Evolutionary conservation across 2,113 vertebrate species (phyloP), one percentile per base, ranked within the genome.

Genomic region (Calidris pygmaea): DNA sequence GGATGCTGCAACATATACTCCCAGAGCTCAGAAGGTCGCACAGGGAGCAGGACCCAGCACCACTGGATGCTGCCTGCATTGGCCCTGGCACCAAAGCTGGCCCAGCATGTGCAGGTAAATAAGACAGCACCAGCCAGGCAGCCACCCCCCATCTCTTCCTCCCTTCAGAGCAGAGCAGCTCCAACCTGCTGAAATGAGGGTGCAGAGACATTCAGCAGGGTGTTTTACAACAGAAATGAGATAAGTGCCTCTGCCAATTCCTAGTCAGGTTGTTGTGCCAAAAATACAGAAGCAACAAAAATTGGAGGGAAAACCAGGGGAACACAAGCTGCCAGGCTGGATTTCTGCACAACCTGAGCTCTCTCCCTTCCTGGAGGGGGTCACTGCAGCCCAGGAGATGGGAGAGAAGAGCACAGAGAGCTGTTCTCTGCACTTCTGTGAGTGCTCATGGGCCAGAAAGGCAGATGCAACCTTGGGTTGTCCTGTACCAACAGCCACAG

Each of bases 31-130:
- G 29, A 3, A 7, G 3, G 39, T 12, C 2, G 1, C 45, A 65
- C 12, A 32, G 39, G 24, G 19, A 70, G 26, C 10, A 10, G 48
- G 59, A 81, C 21, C 12, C 55, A 71, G 50, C 18, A 3, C 27
- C 7, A 1, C 56, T 18, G 32, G 11, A 10, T 43, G 66, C 66
- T 30, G 37, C 17, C 29, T 1, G 0, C 6, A 6, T 19, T 19
- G 27, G 43, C 37, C 24, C 37, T 74, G 62, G 39, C 34, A 85
- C 23, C 37, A 0, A 0, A 92, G 43, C 53, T 60, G n/a, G 72
- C 32, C 29, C 10, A 3, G 48, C 45, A 53, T 45, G 35, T 53
- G 47, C n/a, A 71, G 39, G 45, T 41, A 47, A 87, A 63, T 4
- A 20, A 37, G 32, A 21, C 0, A 1, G 77, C 56, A 76, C 35